A percentile compares a stretch with the other conserved stretches of the same genome.
phyloP scores from a whole-genome alignment of 2,797 vertebrate genomes.

The Catostomus latipinnis region DNA sequence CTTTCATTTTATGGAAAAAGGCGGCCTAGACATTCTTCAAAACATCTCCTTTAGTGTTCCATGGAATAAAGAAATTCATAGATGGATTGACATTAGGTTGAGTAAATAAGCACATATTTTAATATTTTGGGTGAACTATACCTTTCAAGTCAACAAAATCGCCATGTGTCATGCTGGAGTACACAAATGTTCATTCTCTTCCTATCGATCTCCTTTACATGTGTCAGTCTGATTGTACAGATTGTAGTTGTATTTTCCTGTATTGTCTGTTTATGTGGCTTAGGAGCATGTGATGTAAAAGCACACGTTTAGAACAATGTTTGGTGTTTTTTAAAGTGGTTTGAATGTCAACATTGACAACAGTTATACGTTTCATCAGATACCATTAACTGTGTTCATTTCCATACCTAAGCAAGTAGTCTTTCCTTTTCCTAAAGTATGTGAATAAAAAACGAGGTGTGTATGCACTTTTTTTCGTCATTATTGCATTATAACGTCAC shows the following conservation, averaged over 20 bases:
- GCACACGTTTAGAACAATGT: slow-evolving; percentile 19
- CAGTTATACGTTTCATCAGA: slow-evolving; percentile 63
- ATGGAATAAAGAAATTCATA: too few species aligned
- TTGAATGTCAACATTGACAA: slow-evolving; percentile 87
- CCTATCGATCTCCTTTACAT: slow-evolving; percentile 15
- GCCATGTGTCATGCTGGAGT: slow-evolving; percentile 69
- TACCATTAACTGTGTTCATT: slow-evolving; percentile 12
- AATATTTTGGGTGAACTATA: neutral
- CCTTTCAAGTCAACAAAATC: slow-evolving; percentile 33
- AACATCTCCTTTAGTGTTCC: too few species aligned
- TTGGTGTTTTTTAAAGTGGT: slow-evolving; percentile 63
- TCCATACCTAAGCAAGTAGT: slow-evolving; percentile 19
- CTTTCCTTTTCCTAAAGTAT: slow-evolving; percentile 11
- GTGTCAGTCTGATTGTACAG: slow-evolving; percentile 37
- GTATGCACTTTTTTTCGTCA: neutral
- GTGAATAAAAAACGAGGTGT: slow-evolving; percentile 30
- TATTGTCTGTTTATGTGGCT: slow-evolving; percentile 38
- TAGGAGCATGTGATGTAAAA: slow-evolving; percentile 55
- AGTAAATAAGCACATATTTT: too few species aligned
- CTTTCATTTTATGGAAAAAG: too few species aligned
- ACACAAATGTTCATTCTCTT: slow-evolving; percentile 60
- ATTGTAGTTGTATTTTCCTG: slow-evolving; percentile 38
- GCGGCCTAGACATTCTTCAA: too few species aligned
- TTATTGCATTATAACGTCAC: neutral
- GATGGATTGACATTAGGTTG: too few species aligned